Conservation (phyloP, 2,113 vertebrate genomes). For the Brevimyrus niger region DNA sequence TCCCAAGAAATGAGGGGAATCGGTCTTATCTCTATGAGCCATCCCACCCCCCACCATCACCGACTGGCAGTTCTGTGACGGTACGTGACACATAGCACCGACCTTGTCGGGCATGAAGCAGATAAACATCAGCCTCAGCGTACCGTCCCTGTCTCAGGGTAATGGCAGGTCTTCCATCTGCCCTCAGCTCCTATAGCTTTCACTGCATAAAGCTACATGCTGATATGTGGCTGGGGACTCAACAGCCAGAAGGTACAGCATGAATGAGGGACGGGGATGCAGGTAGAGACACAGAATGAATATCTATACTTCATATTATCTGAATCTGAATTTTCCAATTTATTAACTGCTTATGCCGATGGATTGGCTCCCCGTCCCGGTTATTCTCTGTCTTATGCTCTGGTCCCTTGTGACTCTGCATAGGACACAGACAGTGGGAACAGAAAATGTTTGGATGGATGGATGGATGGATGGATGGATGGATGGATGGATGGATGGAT, state of each 20-base stretch:
- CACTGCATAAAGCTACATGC: neutral
- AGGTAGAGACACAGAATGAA: neutral
- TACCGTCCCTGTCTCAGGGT: neutral
- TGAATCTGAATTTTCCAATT: neutral
- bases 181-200: neutral
- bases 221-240: neutral
- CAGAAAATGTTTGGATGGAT: neutral
- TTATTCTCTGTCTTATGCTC: neutral
- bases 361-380: neutral
- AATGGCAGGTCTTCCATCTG: neutral
- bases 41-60: neutral
- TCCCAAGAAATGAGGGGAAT: neutral
- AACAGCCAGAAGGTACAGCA: neutral
- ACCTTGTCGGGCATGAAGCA: constrained; percentile 26
- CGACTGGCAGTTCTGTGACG: constrained; percentile 3
- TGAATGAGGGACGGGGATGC: neutral
- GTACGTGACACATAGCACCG: constrained; percentile 37
- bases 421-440: neutral
- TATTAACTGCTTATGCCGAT: neutral
- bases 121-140: constrained; percentile 33
- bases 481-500: neutral
- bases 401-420: neutral
- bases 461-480: neutral
- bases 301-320: neutral
- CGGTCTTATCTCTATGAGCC: constrained; percentile 27